These are phyloP conservation scores for Archaeoteleia sp. DNA, from an alignment of 2,888 invertebrate genomes.

Conservation along the genomic window DNA sequence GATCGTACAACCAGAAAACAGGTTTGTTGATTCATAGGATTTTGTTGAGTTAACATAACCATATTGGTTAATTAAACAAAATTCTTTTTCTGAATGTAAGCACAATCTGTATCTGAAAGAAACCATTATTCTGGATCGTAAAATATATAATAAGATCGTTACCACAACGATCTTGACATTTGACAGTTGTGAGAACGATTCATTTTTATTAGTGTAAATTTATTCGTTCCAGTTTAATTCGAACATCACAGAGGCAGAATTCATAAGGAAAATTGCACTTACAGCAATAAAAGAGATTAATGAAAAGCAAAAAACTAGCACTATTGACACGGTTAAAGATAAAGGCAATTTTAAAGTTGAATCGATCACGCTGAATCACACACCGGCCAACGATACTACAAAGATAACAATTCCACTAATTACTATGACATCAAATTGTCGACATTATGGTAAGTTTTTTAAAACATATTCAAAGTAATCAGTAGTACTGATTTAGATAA, in stretches of 20 bases:
- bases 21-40: too few relatives aligned
- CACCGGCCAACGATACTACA: slow-evolving; percentile 36
- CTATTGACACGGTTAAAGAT: slow-evolving; percentile 29
- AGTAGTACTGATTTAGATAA: too few relatives aligned
- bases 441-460: slow-evolving; percentile 45
- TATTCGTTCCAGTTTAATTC: slow-evolving; percentile 34
- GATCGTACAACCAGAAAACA: too few relatives aligned
- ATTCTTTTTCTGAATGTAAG: too few relatives aligned
- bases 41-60: too few relatives aligned
- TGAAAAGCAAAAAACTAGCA: slow-evolving; percentile 47
- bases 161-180: too few relatives aligned
- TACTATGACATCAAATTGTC: slow-evolving; percentile 50
- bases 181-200: not conserved
- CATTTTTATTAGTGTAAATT: not conserved
- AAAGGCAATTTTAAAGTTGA: slow-evolving; percentile 36
- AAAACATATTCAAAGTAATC: too few relatives aligned
- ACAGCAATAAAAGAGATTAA: slow-evolving; percentile 46
- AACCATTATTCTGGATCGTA: too few relatives aligned
- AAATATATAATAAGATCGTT: too few relatives aligned
- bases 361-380: slow-evolving; percentile 45
- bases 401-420: slow-evolving; percentile 31
- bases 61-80: too few relatives aligned
- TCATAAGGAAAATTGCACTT: slow-evolving; percentile 40
- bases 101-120: too few relatives aligned
- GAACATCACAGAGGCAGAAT: slow-evolving; percentile 37